phyloP scores from a whole-genome alignment of 2,888 invertebrate genomes.

The Dolichopus griseipennis region DNA sequence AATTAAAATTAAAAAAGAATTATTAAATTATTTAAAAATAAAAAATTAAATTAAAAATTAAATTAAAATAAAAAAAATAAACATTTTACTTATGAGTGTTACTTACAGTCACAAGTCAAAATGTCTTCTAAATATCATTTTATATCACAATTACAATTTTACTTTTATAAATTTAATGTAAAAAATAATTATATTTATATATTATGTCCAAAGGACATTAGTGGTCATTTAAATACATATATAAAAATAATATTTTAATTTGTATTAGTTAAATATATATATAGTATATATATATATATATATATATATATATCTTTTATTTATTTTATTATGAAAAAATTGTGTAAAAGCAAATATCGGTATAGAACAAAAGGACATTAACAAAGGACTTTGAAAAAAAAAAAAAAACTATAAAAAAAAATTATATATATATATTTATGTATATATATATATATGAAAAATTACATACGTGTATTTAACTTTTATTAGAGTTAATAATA shows the following conservation, averaged over 20 bases:
- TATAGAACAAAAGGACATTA: neutral
- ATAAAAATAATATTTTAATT: neutral
- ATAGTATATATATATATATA: too few relatives aligned
- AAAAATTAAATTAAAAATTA: too few relatives aligned
- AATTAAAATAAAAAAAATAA: too few relatives aligned
- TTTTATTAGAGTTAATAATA: neutral
- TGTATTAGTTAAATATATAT: too few relatives aligned
- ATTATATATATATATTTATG: neutral
- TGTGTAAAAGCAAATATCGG: too few relatives aligned
- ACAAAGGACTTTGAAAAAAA: neutral
- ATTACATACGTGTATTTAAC: neutral
- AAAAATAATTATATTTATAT: neutral
- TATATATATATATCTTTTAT: too few relatives aligned
- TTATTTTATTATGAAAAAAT: too few relatives aligned
- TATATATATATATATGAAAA: neutral
- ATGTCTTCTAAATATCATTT: neutral
- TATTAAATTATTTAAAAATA: too few relatives aligned
- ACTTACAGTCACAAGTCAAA: neutral
- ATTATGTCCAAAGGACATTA: neutral
- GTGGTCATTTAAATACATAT: neutral
- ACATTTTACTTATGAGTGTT: neutral
- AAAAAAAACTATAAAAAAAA: neutral
- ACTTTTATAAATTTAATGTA: neutral
- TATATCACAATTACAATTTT: neutral
- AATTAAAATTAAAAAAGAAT: too few relatives aligned